These are phyloP conservation scores for Lasioglossum baleicum DNA, from an alignment of 1,140 invertebrate genomes.

Conservation along the genomic window DNA sequence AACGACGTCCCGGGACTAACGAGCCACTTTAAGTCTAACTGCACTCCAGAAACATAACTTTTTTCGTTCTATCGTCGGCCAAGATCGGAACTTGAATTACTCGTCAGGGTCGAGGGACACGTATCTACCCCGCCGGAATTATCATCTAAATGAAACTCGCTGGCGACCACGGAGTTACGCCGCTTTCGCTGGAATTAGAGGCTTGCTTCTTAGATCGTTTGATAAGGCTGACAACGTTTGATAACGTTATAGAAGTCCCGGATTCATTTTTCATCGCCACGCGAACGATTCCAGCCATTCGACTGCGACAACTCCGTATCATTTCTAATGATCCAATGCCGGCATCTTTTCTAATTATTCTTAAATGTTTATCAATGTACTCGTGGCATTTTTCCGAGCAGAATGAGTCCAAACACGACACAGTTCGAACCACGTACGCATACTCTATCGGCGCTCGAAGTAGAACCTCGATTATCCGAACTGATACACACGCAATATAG, in stretches of 20 bases:
- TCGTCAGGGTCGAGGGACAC: neutral
- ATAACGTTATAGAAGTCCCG: neutral
- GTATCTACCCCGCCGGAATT: conserved; percentile 2
- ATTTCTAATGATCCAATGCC: too few species aligned
- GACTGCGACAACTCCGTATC: too few species aligned
- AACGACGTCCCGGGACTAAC: conserved; percentile 41
- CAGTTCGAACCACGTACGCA: too few species aligned
- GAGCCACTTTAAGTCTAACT: conserved; percentile 49
- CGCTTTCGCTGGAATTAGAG: neutral
- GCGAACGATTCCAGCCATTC: too few species aligned
- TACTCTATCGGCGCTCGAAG: too few species aligned
- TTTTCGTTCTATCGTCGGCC: conserved; percentile 28
- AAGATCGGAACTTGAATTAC: conserved; percentile 26
- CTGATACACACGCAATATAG: too few species aligned
- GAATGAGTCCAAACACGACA: too few species aligned
- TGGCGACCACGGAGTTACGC: neutral
- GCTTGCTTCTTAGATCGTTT: neutral
- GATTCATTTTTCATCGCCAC: neutral
- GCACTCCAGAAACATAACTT: conserved; percentile 33
- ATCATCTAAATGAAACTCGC: conserved; percentile 39
- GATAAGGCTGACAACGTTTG: neutral
- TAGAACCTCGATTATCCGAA: too few species aligned
- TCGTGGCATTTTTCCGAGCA: too few species aligned
- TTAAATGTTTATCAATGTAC: too few species aligned
- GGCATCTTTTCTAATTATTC: too few species aligned